Percentiles rank a stretch among this genome's conserved stretches.
These are phyloP conservation scores for Ditylenchus weischeri DNA, from an alignment of 2,888 invertebrate genomes.

Conservation along the genomic window DNA sequence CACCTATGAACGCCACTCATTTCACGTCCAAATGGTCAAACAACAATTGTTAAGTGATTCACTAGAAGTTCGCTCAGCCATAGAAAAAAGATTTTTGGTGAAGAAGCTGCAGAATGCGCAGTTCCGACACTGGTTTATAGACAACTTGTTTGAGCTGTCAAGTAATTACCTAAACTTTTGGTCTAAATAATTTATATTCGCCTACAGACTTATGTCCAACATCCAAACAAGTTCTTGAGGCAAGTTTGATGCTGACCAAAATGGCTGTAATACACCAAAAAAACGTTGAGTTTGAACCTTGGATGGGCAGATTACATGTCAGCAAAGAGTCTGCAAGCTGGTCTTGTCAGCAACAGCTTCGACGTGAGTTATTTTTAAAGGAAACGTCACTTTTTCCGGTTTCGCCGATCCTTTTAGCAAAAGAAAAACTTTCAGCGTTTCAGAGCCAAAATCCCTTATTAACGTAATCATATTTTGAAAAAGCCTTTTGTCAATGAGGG, in stretches of 20 bases:
- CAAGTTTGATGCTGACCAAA: background rate
- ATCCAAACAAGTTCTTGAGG: constrained; percentile 10
- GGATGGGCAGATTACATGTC: constrained; percentile 14
- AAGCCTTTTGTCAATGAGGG: too few relatives aligned
- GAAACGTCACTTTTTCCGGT: too few relatives aligned
- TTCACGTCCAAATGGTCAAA: constrained; percentile 6
- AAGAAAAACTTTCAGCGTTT: too few relatives aligned
- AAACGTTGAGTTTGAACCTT: background rate
- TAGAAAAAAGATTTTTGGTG: background rate
- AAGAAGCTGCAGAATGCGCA: background rate
- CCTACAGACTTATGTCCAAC: background rate
- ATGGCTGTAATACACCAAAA: constrained; percentile 13
- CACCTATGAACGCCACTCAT: background rate
- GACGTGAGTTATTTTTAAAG: background rate
- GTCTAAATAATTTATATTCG: background rate
- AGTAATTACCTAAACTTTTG: background rate
- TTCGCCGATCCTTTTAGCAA: too few relatives aligned
- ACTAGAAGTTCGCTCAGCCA: background rate
- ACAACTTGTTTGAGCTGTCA: background rate
- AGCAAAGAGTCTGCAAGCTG: background rate
- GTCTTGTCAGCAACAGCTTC: constrained; percentile 7
- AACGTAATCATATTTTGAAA: too few relatives aligned
- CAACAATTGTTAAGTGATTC: background rate
- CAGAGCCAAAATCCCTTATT: too few relatives aligned
- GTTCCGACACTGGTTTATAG: constrained; percentile 9